Evolutionary conservation across 2,888 invertebrate genomes (phyloP).

Genomic region (Scaeva pyrastri): DNA sequence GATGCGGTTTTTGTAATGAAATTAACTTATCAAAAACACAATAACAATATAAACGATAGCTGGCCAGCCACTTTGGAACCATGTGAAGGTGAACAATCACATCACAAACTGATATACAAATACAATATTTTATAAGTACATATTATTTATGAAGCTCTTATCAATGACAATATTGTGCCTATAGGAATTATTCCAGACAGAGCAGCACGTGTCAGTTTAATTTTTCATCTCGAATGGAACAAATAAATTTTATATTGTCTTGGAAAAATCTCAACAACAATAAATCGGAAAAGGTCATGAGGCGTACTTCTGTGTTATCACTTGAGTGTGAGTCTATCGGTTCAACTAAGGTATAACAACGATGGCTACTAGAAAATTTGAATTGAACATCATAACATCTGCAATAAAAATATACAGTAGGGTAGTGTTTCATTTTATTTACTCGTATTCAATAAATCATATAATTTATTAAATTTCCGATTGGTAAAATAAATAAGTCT

Average conservation of each 20-base stretch:
- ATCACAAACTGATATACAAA: neutral
- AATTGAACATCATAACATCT: neutral
- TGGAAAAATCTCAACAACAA: slow-evolving; percentile 3
- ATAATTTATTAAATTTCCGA: no score
- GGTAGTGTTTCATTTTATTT: neutral
- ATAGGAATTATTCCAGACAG: slow-evolving; percentile 24
- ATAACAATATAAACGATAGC: neutral
- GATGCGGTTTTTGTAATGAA: neutral
- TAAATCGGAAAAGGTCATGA: neutral
- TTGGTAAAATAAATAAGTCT: no score
- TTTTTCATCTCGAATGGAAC: neutral
- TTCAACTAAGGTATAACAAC: neutral
- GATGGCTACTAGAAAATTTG: neutral
- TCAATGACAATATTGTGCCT: neutral
- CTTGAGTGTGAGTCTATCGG: neutral
- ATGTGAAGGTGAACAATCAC: neutral
- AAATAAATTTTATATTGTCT: slow-evolving; percentile 1
- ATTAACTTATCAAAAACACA: neutral
- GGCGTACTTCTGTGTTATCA: slow-evolving; percentile 4
- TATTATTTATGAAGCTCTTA: neutral
- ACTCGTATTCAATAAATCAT: no score
- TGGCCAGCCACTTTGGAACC: slow-evolving; percentile 21
- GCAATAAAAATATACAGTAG: neutral
- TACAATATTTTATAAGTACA: no score
- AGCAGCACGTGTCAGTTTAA: neutral